phyloP scores from a whole-genome alignment of 2,797 vertebrate species.

The Cyclura pinguis region DNA sequence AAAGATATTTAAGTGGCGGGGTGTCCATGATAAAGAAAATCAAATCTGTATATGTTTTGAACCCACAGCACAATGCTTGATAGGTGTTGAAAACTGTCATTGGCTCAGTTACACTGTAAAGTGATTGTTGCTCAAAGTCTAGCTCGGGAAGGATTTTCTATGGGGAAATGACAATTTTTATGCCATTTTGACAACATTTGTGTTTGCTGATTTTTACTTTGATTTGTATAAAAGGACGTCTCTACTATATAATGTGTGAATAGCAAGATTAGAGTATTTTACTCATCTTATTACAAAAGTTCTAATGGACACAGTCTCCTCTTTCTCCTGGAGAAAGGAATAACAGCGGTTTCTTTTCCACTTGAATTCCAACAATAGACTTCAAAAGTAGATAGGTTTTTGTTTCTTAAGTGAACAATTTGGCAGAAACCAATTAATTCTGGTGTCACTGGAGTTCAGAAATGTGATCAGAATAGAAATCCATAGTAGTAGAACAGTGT shows the following conservation, averaged over 20 bases:
- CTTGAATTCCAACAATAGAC: neutral
- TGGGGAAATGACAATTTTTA: neutral
- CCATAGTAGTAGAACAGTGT: neutral
- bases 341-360: neutral
- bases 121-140: neutral
- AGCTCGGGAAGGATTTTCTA: neutral
- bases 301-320: neutral
- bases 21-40: too few relatives aligned
- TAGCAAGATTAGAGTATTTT: neutral
- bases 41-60: neutral
- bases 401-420: constrained; percentile 36
- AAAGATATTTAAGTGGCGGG: too few relatives aligned
- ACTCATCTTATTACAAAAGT: neutral
- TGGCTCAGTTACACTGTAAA: neutral
- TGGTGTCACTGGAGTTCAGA: constrained; percentile 42
- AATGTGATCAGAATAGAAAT: constrained; percentile 23
- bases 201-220: neutral
- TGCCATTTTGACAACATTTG: neutral
- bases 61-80: neutral
- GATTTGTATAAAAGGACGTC: neutral
- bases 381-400: constrained; percentile 13
- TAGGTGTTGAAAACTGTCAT: neutral
- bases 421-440: constrained; percentile 35
- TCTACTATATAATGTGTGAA: neutral
- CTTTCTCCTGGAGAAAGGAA: neutral